Evolutionary conservation across 2,888 invertebrate species (phyloP), one percentile per base, ranked within the genome.

Genomic region (Pseudeuparius sepicola): DNA sequence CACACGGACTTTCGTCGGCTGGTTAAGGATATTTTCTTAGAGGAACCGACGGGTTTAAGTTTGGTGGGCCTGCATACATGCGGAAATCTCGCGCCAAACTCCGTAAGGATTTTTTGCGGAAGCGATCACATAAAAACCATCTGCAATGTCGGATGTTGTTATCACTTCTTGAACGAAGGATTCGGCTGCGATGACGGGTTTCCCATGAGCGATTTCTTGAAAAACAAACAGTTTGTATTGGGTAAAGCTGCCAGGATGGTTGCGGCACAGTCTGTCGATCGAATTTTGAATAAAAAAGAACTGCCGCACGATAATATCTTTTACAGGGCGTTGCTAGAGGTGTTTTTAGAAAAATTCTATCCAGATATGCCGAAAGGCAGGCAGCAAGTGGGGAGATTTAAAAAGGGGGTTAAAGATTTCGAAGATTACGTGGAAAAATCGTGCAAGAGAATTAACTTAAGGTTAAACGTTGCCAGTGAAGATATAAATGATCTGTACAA

Each of bases 61-160:
- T 49, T 80, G 2, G 73, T 70, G 53, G 92, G 92, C 7, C 67
- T 93, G 4, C 93, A 93, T 55, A 89, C 92, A 0, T 93, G 93
- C 58, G 93, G 93, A 0, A 77, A 84, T 61, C 64, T 93, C 4
- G 80, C 83, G 0, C 66, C 85, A 2, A 74, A 75, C 7, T 77
- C 78, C 24, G 62, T 90, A 1, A 72, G 73, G 40, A 66, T 85
- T 9, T 92, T 87, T 55, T 54, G 65, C 3, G 49, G 60, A 0
- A 72, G 71, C 38, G 36, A 63, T 0, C 54, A 67, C 14, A 67
- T 78, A 0, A 66, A 64, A 37, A 68, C 73, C 0, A 55, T 90
- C 1, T 79, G 85, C 50, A 82, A 81, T 54, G 82, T 93, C 20
- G 87, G 89, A 0, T 94, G 93, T 56, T 93, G 93, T 56, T 92